Evolutionary conservation across 2,797 vertebrate genomes (phyloP).

Genomic region (Propithecus perrieri): DNA sequence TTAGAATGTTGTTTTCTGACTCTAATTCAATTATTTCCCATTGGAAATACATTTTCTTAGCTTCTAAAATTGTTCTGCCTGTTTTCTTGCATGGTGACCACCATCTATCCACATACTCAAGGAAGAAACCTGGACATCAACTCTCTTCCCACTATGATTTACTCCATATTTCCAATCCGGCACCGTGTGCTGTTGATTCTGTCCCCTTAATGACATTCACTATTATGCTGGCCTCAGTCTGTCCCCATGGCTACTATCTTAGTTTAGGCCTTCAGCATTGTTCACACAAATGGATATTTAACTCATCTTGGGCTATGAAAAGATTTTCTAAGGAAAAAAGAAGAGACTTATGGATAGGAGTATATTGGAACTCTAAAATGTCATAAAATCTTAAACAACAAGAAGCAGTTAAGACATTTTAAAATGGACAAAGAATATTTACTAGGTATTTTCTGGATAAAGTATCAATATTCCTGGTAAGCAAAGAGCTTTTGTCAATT

Average conservation of each 20-base stretch:
- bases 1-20: neutral
- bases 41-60: neutral
- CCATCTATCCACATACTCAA: neutral
- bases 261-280: neutral
- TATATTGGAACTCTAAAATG: neutral
- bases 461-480: neutral
- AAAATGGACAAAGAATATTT: neutral
- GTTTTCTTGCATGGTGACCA: neutral
- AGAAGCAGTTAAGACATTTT: neutral
- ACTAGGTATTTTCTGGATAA: neutral
- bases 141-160: neutral
- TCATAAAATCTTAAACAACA: neutral
- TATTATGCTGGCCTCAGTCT: neutral
- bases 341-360: neutral
- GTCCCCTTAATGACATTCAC: neutral
- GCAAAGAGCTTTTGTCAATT: neutral
- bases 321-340: neutral
- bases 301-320: neutral
- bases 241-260: too few species aligned
- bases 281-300: neutral
- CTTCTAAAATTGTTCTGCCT: neutral
- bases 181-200: neutral
- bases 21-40: neutral
- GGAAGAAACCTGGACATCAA: neutral
- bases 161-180: neutral